These are phyloP conservation scores for Sphaerodactylus townsendi DNA, from an alignment of 2,113 vertebrate species.

Conservation along the genomic window DNA sequence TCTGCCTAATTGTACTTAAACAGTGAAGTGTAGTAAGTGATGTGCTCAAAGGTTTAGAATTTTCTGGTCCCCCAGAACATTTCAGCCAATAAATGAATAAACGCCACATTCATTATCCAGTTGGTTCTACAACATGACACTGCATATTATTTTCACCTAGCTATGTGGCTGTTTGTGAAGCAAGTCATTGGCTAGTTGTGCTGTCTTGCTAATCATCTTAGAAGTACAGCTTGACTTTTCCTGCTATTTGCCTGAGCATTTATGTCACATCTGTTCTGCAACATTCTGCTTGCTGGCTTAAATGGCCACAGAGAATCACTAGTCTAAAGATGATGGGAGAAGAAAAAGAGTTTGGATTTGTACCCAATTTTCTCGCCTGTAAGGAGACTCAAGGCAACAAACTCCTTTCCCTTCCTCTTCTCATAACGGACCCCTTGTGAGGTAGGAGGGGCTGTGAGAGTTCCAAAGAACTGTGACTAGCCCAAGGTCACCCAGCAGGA, in stretches of 20 bases:
- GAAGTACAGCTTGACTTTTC: slow-evolving; percentile 36
- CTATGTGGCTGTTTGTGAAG: slow-evolving; percentile 51
- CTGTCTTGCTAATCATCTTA: slow-evolving; percentile 49
- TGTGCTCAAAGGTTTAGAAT: background rate
- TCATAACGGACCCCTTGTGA: too few species aligned
- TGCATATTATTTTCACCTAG: slow-evolving; percentile 45
- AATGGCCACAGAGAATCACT: slow-evolving; percentile 49
- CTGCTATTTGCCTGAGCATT: fast-evolving
- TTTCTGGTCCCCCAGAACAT: background rate
- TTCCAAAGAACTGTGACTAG: too few species aligned
- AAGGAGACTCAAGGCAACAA: too few species aligned
- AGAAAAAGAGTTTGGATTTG: too few species aligned
- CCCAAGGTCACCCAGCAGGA: too few species aligned
- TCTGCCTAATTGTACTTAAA: background rate
- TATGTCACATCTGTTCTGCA: slow-evolving; percentile 55
- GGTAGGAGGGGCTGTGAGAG: too few species aligned
- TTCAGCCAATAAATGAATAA: slow-evolving; percentile 27
- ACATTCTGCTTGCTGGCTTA: slow-evolving; percentile 49
- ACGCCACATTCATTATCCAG: slow-evolving; percentile 54
- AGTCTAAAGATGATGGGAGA: slow-evolving; percentile 29
- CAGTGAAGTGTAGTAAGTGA: background rate
- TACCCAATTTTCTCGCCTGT: too few species aligned
- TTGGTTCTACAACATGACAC: slow-evolving; percentile 38
- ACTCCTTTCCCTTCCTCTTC: too few species aligned
- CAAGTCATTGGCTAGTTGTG: slow-evolving; percentile 36